Percentiles rank a stretch among this genome's conserved stretches.
phyloP scores from a whole-genome alignment of 2,888 invertebrate species.

The Melanotus villosus region DNA sequence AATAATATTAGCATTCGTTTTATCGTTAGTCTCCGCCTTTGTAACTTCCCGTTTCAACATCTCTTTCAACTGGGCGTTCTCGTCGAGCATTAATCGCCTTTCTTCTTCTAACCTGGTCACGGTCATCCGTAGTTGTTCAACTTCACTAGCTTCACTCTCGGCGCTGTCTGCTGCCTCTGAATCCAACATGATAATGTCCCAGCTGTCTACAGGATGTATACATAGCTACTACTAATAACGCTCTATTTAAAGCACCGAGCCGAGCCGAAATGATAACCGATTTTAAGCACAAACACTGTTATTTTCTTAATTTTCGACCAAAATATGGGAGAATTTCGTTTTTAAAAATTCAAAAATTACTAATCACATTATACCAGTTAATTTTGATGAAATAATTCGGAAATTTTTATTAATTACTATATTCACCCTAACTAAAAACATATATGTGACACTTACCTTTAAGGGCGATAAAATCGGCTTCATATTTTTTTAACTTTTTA shows the following conservation, averaged over 20 bases:
- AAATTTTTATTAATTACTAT: too few species aligned
- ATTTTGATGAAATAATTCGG: too few species aligned
- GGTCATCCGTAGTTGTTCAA: constrained; percentile 71
- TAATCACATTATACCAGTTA: too few species aligned
- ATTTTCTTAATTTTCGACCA: too few species aligned
- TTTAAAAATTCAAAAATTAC: too few species aligned
- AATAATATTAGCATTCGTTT: constrained; percentile 85
- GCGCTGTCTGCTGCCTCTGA: constrained; percentile 74
- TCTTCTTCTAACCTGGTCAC: constrained; percentile 81
- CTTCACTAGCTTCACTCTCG: constrained; percentile 73
- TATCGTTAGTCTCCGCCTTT: constrained; percentile 80
- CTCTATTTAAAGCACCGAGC: constrained; percentile 29
- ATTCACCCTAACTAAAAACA: too few species aligned
- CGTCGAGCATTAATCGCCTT: constrained; percentile 67
- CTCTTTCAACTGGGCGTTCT: constrained; percentile 77
- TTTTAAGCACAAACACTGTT: too few species aligned
- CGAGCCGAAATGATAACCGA: constrained; percentile 15
- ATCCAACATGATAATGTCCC: constrained; percentile 69
- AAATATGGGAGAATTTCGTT: too few species aligned
- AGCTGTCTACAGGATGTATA: constrained; percentile 63
- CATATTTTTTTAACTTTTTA: constrained; percentile 94
- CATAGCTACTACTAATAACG: constrained; percentile 41
- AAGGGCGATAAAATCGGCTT: constrained; percentile 87
- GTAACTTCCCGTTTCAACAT: constrained; percentile 84
- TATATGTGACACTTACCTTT: constrained; percentile 76